A percentile compares a stretch with the other conserved stretches of the same genome.
Evolutionary conservation across 2,888 invertebrate genomes (phyloP).

Genomic region (Monochamus alternatus): DNA sequence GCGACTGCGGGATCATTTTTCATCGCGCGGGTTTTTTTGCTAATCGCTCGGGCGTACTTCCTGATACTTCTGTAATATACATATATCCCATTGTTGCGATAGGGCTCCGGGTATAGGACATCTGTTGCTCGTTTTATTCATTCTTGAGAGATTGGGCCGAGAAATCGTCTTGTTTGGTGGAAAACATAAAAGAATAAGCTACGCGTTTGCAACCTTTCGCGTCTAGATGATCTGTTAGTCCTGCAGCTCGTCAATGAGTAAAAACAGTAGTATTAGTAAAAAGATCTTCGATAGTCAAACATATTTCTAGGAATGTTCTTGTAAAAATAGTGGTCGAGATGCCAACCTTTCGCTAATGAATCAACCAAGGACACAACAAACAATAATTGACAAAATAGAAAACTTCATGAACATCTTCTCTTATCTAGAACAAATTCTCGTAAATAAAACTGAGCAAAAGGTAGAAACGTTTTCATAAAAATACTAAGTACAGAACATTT

Average conservation of each 20-base stretch:
- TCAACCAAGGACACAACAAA: too few relatives aligned
- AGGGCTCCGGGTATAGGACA: slow-evolving; percentile 14
- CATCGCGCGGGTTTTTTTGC: slow-evolving; percentile 19
- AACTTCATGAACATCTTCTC: too few relatives aligned
- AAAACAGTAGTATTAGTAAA: too few relatives aligned
- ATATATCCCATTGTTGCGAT: slow-evolving; percentile 20
- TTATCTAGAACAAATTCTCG: too few relatives aligned
- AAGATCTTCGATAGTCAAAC: too few relatives aligned
- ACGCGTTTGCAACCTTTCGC: slow-evolving; percentile 64
- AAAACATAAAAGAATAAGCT: slow-evolving; percentile 55
- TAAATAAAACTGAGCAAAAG: too few relatives aligned
- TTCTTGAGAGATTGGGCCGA: slow-evolving; percentile 30
- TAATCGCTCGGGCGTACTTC: slow-evolving; percentile 14
- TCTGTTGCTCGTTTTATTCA: slow-evolving; percentile 43
- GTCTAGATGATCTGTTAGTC: neutral
- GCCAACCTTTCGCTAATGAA: too few relatives aligned
- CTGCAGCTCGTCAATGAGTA: neutral
- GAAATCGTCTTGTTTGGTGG: slow-evolving; percentile 49
- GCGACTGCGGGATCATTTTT: slow-evolving; percentile 8
- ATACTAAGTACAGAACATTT: too few relatives aligned
- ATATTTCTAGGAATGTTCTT: too few relatives aligned
- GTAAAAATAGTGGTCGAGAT: too few relatives aligned
- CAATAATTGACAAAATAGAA: too few relatives aligned
- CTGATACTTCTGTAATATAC: slow-evolving; percentile 19
- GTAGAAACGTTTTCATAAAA: too few relatives aligned